Conservation (phyloP, 2,797 vertebrate genomes). For the Danio kyathit region DNA sequence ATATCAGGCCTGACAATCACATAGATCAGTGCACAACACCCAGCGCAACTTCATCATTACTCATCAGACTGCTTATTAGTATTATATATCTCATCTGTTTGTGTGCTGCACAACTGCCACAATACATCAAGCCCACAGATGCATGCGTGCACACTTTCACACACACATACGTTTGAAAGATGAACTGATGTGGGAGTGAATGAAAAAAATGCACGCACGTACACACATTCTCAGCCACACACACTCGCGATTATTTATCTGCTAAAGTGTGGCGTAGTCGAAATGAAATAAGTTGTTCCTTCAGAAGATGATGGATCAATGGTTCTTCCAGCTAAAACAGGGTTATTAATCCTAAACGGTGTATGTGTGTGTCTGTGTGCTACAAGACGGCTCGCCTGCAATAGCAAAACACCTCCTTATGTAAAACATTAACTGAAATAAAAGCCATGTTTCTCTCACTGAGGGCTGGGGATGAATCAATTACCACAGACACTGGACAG, state of each 20-base stretch:
- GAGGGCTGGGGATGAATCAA: conserved; percentile 16
- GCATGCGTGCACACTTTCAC: not conserved
- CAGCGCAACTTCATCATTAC: conserved; percentile 57
- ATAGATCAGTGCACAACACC: conserved; percentile 55
- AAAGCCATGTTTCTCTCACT: conserved; percentile 20
- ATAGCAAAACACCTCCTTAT: conserved; percentile 44
- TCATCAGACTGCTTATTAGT: conserved; percentile 63
- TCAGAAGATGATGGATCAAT: conserved; percentile 64
- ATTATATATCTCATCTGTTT: conserved; percentile 63
- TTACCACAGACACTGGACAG: conserved; percentile 16
- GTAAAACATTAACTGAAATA: conserved; percentile 38
- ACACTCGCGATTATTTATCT: conserved; percentile 58
- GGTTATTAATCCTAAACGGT: conserved; percentile 61
- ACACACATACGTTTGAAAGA: conserved; percentile 49
- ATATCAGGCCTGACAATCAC: conserved; percentile 67
- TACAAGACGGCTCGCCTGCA: conserved; percentile 43
- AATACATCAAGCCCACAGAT: conserved; percentile 60
- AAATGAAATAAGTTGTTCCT: conserved; percentile 59
- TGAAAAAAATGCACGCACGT: conserved; percentile 54
- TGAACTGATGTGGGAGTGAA: conserved; percentile 60
- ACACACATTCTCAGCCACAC: conserved; percentile 24
- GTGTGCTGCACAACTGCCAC: conserved; percentile 58
- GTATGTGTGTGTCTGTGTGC: not conserved
- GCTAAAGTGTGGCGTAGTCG: conserved; percentile 36
- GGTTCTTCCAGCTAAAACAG: conserved; percentile 52